These are phyloP conservation scores for Malthinus seriepunctatus DNA, from an alignment of 2,888 invertebrate genomes.

Conservation along the genomic window DNA sequence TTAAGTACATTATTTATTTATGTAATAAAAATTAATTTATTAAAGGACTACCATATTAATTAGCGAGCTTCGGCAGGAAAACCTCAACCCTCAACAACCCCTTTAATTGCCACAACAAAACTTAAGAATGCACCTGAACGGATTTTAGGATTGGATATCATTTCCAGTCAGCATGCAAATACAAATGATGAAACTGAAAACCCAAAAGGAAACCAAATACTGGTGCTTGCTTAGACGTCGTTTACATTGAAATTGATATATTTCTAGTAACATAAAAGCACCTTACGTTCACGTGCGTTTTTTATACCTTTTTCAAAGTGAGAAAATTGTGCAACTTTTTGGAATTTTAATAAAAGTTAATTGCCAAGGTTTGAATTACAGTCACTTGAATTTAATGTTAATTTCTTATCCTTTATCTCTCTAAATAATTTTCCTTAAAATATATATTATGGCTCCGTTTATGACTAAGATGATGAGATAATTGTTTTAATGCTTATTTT, in stretches of 20 bases:
- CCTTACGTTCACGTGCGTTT: not conserved
- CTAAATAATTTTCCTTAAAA: not conserved
- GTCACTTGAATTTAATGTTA: too few relatives aligned
- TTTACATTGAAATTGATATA: constrained; percentile 22
- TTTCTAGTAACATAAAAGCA: not conserved
- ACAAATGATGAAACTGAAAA: constrained; percentile 7
- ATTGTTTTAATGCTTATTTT: not conserved
- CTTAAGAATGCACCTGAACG: constrained; percentile 15
- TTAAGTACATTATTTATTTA: too few relatives aligned
- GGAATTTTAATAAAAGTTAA: too few relatives aligned
- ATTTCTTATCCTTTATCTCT: too few relatives aligned
- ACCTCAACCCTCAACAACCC: constrained; percentile 9
- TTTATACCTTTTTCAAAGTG: not conserved
- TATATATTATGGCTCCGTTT: not conserved
- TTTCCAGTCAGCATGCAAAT: constrained; percentile 8
- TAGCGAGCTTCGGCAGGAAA: not conserved
- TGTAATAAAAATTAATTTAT: too few relatives aligned
- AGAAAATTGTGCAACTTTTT: not conserved
- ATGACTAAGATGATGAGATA: too few relatives aligned
- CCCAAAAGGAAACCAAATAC: not conserved
- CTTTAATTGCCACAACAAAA: not conserved
- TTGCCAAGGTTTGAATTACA: too few relatives aligned
- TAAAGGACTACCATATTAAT: too few relatives aligned
- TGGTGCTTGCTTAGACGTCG: constrained; percentile 11
- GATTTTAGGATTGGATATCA: constrained; percentile 25